Evolutionary conservation across 92 coral and sea anemone species (phyloP), one percentile per base, ranked within the genome.

Genomic region (Nematostella vectensis): DNA sequence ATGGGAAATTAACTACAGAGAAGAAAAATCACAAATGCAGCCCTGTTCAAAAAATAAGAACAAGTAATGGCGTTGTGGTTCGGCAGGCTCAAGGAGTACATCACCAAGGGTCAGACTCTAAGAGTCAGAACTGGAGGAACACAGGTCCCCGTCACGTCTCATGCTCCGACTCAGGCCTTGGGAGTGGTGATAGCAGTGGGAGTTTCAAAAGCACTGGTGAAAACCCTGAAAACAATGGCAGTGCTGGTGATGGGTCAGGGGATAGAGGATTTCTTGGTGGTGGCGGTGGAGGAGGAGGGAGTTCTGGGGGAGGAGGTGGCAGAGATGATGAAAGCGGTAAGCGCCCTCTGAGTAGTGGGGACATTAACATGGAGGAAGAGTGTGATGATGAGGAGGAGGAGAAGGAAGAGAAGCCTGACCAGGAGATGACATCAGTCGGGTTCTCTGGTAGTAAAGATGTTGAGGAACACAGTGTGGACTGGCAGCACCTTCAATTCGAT

Each of bases 351-450:
- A 61, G 30, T 47, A 39, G 58, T 3, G 62, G 30, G 18, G 61
- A 65, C 25, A 65, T 55, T 0, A 67, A 69, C 39, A 69, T 61
- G 48, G 67, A 61, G 59, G 76, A 76, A 16, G 73, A 57, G 15
- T 75, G 68, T 25, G 76, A 76, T n/a, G 68, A 74, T 0, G 68
- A 48, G 1, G 65, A 33, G 18, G 66, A 54, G 3, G n/a, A n/a
- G n/a, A n/a, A n/a, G n/a, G n/a, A n/a, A n/a, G n/a, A n/a, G n/a
- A n/a, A n/a, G 36, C n/a, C 9, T 11, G 3, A 21, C 24, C 27
- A 38, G 16, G 17, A 25, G 15, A 36, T 16, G 27, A n/a, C n/a
- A 20, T 23, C 42, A 36, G 42, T n/a, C n/a, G n/a, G n/a, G n/a
- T n/a, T n/a, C n/a, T n/a, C 42, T 8, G 42, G 9, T 36, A 36